A percentile compares a stretch with the other conserved stretches of the same genome.
Evolutionary conservation across 2,797 vertebrate genomes (phyloP).

Genomic region (Lophotriccus pileatus): DNA sequence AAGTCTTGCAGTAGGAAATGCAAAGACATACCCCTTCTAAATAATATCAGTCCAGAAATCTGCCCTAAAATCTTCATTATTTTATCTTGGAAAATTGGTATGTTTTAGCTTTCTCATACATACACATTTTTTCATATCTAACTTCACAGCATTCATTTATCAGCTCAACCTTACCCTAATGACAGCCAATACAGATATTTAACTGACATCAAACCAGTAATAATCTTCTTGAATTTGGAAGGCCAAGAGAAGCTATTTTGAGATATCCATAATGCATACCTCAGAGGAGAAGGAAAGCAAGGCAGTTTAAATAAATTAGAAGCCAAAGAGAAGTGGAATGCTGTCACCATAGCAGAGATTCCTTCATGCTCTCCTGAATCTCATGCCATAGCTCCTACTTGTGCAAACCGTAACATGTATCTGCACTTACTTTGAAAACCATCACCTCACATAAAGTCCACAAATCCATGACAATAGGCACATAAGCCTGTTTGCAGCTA

Average conservation of each 20-base stretch:
- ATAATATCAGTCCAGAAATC: background rate
- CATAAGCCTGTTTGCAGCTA: background rate
- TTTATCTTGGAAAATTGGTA: background rate
- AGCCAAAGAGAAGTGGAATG: background rate
- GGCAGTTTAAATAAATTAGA: background rate
- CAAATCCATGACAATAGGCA: background rate
- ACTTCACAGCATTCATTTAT: background rate
- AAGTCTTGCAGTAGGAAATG: background rate
- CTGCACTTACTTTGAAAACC: background rate
- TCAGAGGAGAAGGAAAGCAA: background rate
- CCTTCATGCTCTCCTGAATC: accelerated
- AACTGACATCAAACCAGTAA: background rate
- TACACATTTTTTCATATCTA: background rate
- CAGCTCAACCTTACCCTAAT: background rate
- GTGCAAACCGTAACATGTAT: background rate
- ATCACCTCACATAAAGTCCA: background rate
- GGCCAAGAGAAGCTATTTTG: background rate
- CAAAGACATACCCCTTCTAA: background rate
- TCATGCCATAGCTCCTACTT: background rate
- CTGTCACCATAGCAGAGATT: background rate
- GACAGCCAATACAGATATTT: background rate
- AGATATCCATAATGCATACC: background rate
- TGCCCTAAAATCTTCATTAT: background rate
- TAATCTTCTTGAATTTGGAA: background rate
- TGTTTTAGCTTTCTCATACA: background rate